Evolutionary conservation across 2,797 vertebrate genomes (phyloP).

Genomic region (Ctenochaetus hawaiiensis): DNA sequence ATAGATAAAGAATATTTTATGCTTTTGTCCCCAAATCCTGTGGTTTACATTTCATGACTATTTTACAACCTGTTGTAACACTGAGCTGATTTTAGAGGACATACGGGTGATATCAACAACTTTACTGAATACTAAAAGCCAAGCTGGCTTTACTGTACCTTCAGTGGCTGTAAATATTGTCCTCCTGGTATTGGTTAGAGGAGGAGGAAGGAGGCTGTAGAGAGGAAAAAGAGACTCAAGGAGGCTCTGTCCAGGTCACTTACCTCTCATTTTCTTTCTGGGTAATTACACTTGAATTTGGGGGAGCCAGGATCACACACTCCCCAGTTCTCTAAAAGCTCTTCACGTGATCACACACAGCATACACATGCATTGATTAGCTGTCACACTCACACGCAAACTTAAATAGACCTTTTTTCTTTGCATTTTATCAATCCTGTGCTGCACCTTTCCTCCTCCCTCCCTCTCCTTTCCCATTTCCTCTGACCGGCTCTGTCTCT

Average conservation of each 20-base stretch:
- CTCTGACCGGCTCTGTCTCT: slow-evolving; percentile 74
- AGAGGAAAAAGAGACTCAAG: slow-evolving; percentile 41
- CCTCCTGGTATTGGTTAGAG: slow-evolving; percentile 23
- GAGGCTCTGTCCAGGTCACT: slow-evolving; percentile 68
- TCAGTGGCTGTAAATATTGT: slow-evolving; percentile 32
- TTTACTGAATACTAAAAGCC: slow-evolving; percentile 6
- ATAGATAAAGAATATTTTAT: too few relatives aligned
- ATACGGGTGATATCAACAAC: not conserved
- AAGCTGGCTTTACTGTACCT: not conserved
- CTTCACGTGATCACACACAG: slow-evolving; percentile 21
- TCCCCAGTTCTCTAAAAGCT: slow-evolving; percentile 57
- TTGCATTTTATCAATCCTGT: slow-evolving; percentile 36
- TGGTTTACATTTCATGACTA: too few relatives aligned
- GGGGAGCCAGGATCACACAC: slow-evolving; percentile 51
- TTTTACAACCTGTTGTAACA: too few relatives aligned
- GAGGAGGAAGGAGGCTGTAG: slow-evolving; percentile 24
- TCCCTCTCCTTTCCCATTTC: slow-evolving; percentile 65
- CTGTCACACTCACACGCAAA: slow-evolving; percentile 15
- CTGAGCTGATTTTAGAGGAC: not conserved
- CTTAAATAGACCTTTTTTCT: slow-evolving; percentile 49
- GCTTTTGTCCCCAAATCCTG: too few relatives aligned
- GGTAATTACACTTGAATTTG: slow-evolving; percentile 84
- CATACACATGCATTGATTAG: slow-evolving; percentile 17
- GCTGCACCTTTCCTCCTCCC: slow-evolving; percentile 21
- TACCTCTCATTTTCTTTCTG: slow-evolving; percentile 70